Base-by-base conservation (phyloP, 1,140 invertebrate genomes). In the Pissodes strobi region DNA sequence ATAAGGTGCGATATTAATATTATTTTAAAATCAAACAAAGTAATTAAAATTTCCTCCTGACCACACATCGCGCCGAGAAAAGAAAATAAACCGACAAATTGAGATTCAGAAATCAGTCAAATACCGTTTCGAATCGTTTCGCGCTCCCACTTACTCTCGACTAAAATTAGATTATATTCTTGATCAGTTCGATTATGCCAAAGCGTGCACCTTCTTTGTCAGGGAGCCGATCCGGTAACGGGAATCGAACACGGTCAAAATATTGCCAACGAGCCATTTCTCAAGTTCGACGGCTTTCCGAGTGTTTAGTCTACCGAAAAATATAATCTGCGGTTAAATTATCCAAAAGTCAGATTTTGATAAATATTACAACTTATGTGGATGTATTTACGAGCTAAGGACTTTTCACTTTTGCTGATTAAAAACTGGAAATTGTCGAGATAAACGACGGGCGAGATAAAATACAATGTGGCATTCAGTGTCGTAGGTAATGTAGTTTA, bases 231-330 rank as follows among this genome's bases (percentile, higher is more conserved):
- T 39, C 38, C 38, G 3, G 4, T 6, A 39, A 39, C 4, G 15
- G 1, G 10, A 53, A 53, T 34, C 48, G 51, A 53, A 53, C 22
- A 12, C 25, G 25, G 51, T 23, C 51, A 34, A 17, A 53, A 53
- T 53, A 53, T 53, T 53, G 27, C 51, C 17, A 53, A 17, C 51
- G 34, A 34, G 34, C 34, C 18, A 19, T 53, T 53, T 21, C 51
- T 53, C 15, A 37, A 34, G 27, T 34, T 53, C 51, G 51, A 53
- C 51, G 51, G 51, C 51, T 53, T 37, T 53, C 13, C 9, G 17
- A 53, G 37, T 53, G 51, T 53, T 53, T 53, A 53, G 51, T 53
- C 51, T 53, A 53, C 51, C 9, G 9, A 53, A 53, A 46, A 53
- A 27, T 19, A 27, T 53, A 53, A 53, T 53, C 51, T 19, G 8